These are phyloP conservation scores for Furcula furcula DNA, from an alignment of 2,888 invertebrate genomes.

Conservation along the genomic window DNA sequence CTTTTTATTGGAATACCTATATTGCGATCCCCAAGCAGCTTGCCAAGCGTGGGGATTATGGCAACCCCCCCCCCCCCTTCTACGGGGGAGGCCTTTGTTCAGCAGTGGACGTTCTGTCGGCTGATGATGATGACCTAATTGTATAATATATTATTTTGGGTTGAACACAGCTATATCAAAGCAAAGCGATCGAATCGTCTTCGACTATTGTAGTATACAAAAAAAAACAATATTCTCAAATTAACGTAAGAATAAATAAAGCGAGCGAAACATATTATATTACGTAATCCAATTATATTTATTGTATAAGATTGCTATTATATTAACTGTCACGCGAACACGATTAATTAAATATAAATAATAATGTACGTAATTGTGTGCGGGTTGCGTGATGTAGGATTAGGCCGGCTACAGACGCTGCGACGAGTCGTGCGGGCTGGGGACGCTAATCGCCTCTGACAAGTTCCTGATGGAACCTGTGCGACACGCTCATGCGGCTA, in stretches of 20 bases:
- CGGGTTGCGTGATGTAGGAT: constrained; percentile 70
- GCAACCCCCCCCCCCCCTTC: too few species aligned
- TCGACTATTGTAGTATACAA: too few species aligned
- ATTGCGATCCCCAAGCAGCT: too few species aligned
- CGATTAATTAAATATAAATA: constrained; percentile 51
- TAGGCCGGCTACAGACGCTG: constrained; percentile 45
- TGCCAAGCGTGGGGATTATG: too few species aligned
- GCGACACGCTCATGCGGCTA: constrained; percentile 26
- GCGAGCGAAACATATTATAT: neutral
- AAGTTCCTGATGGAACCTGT: constrained; percentile 49
- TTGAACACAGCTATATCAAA: too few species aligned
- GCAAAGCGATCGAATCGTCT: too few species aligned
- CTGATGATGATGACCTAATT: too few species aligned
- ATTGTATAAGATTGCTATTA: neutral
- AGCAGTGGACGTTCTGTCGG: too few species aligned
- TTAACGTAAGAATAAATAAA: neutral
- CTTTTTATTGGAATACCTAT: too few species aligned
- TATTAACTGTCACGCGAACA: constrained; percentile 6
- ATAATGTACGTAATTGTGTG: constrained; percentile 40
- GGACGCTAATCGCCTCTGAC: constrained; percentile 63
- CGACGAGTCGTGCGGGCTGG: constrained; percentile 23
- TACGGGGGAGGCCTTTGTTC: too few species aligned
- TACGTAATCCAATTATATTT: neutral
- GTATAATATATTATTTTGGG: too few species aligned
- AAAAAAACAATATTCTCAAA: too few species aligned